phyloP scores from a whole-genome alignment of 92 coral and sea anemone species.

The Siderastrea radians region DNA sequence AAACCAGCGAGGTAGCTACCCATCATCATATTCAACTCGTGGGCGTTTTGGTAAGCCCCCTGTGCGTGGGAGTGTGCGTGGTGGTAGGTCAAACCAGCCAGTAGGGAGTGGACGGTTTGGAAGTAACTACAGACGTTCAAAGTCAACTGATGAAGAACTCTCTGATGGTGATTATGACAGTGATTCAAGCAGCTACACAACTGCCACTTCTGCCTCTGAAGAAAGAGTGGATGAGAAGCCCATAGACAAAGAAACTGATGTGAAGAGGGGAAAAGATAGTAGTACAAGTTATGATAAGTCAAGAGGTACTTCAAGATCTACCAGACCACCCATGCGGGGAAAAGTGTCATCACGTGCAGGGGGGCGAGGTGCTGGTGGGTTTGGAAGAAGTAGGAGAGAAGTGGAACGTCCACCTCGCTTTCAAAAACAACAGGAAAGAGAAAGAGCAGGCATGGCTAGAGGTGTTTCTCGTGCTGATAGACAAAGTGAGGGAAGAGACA shows the following conservation, averaged over 20 bases:
- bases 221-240: conserved; percentile 70
- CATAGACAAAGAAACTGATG: conserved; percentile 40
- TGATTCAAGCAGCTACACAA: conserved; percentile 87
- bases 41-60: conserved; percentile 76
- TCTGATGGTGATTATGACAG: conserved; percentile 86
- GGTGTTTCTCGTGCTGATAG: conserved; percentile 71
- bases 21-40: conserved; percentile 60
- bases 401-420: conserved; percentile 98
- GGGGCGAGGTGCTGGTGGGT: conserved; percentile 69
- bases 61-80: conserved; percentile 76
- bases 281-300: conserved; percentile 37
- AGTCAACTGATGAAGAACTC: conserved; percentile 75
- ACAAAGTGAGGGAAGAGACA: conserved; percentile 59
- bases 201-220: conserved; percentile 97
- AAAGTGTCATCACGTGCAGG: conserved; percentile 53
- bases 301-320: conserved; percentile 43
- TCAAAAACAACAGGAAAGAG: conserved; percentile 92
- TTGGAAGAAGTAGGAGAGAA: conserved; percentile 78
- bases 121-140: conserved; percentile 60
- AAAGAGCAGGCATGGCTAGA: conserved; percentile 78
- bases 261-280: conserved; percentile 59
- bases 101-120: conserved; percentile 90
- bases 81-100: conserved; percentile 75
- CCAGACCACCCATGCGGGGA: conserved; percentile 61
- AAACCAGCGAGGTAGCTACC: conserved; percentile 51